phyloP scores from a whole-genome alignment of 2,113 vertebrate species.

The Nothobranchius kuhntae region DNA sequence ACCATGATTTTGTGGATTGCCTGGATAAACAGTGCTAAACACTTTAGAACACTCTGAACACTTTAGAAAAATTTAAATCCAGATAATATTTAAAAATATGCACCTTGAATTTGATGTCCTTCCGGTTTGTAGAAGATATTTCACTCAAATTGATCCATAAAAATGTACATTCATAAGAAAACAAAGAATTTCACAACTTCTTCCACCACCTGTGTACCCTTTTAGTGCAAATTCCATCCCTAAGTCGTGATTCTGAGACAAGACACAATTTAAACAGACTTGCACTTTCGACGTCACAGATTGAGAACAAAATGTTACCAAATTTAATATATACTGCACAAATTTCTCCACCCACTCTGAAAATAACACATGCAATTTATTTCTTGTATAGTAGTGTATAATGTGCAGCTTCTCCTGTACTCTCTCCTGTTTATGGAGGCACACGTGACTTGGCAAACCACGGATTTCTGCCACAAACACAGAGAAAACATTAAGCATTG shows the following conservation, averaged over 20 bases:
- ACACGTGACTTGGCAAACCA: constrained; percentile 65
- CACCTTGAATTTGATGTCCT: constrained; percentile 13
- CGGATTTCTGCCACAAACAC: constrained; percentile 72
- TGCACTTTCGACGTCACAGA: constrained; percentile 65
- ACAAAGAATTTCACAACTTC: not conserved
- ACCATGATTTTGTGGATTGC: constrained; percentile 1
- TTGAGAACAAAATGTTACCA: constrained; percentile 1
- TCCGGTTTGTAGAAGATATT: constrained; percentile 9
- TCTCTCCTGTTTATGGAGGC: constrained; percentile 68
- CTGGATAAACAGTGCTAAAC: constrained; percentile 23
- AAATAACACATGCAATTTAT: constrained; percentile 63
- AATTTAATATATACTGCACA: constrained; percentile 17
- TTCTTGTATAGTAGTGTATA: constrained; percentile 21
- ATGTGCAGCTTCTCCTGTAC: constrained; percentile 56
- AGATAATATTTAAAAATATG: constrained; percentile 10
- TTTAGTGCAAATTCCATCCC: constrained; percentile 21
- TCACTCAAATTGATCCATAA: constrained; percentile 55
- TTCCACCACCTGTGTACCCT: constrained; percentile 2
- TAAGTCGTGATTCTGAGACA: constrained; percentile 11
- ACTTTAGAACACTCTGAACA: not conserved
- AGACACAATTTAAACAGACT: constrained; percentile 38
- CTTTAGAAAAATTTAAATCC: no score
- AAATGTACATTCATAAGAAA: not conserved
- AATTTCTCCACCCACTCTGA: constrained; percentile 37
- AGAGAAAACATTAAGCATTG: constrained; percentile 73